A percentile compares a stretch with the other conserved stretches of the same genome.
Conservation (phyloP, 2,888 invertebrate species). For the Mythimna loreyi region DNA sequence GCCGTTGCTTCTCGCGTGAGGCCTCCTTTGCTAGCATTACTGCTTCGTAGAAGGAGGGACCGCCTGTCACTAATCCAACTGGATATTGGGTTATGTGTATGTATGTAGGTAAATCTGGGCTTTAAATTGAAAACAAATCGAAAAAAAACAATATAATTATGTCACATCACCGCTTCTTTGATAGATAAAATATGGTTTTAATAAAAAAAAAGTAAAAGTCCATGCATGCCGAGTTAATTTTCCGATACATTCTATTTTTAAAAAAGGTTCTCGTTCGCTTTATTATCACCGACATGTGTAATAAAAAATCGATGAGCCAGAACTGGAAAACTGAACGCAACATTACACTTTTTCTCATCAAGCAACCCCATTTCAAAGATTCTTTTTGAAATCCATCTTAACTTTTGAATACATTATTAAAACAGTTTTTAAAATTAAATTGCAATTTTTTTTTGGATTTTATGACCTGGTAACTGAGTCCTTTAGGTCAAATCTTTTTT, state of each 20-base stretch:
- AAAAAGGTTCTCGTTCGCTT: background rate
- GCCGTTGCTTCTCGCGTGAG: too few species aligned
- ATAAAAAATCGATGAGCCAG: background rate
- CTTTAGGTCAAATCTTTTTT: too few species aligned
- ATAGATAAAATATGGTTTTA: background rate
- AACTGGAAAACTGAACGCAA: constrained; percentile 4
- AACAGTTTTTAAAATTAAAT: background rate
- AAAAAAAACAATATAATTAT: too few species aligned
- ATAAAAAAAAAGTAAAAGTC: background rate
- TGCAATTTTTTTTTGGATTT: background rate
- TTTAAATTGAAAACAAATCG: too few species aligned
- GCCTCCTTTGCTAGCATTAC: too few species aligned
- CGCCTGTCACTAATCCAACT: too few species aligned
- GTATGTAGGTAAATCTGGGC: too few species aligned
- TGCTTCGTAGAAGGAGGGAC: too few species aligned
- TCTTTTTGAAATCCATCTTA: background rate
- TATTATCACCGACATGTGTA: background rate
- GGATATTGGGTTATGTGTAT: too few species aligned
- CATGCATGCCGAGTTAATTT: background rate
- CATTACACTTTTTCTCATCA: background rate
- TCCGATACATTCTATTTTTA: background rate
- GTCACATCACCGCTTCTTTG: background rate
- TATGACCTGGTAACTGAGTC: too few species aligned
- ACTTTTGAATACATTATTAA: background rate
- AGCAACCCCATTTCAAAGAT: constrained; percentile 4